Evolutionary conservation across 2,888 invertebrate genomes (phyloP), one percentile per base, ranked within the genome.

Genomic region (Drosophila limbata): DNA sequence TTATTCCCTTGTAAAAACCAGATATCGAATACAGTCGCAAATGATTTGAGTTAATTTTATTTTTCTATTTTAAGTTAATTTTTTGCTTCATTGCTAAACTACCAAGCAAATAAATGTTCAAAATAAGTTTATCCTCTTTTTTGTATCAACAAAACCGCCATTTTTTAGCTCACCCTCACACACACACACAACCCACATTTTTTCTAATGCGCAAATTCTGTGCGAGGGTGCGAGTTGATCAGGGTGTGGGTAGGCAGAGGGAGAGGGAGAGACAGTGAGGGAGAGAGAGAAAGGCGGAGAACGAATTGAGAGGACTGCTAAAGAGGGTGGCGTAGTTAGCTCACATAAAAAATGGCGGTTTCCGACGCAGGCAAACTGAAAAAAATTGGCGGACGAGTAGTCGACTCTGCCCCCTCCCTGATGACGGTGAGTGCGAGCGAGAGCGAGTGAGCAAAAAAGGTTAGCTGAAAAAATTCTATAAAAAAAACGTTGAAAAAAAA

Each of bases 261-360:
- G 33, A 25, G n/a, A 25, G 37, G 19, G 33, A 39, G n/a, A n/a
- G 10, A 42, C 55, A 17, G n/a, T 8, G 33, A 19, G 51, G 56
- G 21, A 59, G 63, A 45, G 57, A 15, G 25, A 19, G 56, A 19
- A 33, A 42, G 61, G 48, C 44, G 55, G 69, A 52, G 84, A 73
- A 70, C 74, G 25, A 44, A 61, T 81, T 77, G 61, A 45, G 13
- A 39, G 48, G 35, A 4, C 9, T 15, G 40, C 4, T 52, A 31
- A 25, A 39, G 62, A 60, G 84, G 81, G 75, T 67, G 77, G 77
- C 56, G 84, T 69, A 72, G 72, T 79, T 84, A 72, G 84, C 76
- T 79, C 70, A 76, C 77, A 87, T 80, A 87, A 83, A 86, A 86
- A 87, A 87, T 87, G 86, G 86, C 86, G 86, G 89, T 89, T 87